Conservation (phyloP, 1,140 invertebrate genomes). For the Trichomalopsis sarcophagae region DNA sequence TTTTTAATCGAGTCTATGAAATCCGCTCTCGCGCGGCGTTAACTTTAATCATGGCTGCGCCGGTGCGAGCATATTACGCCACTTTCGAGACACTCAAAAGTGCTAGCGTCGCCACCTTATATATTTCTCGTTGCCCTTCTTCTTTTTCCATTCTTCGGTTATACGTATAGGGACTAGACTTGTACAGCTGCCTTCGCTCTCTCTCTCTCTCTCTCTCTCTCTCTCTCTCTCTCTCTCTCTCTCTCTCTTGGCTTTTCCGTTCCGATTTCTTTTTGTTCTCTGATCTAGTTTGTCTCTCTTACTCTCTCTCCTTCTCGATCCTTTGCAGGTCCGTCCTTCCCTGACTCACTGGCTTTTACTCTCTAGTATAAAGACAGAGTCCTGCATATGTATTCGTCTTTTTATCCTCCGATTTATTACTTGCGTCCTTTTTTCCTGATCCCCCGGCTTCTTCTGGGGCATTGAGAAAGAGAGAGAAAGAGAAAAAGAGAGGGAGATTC, state of each 20-base stretch:
- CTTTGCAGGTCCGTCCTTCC: neutral
- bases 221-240: constrained; percentile 6
- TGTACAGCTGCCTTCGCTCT: neutral
- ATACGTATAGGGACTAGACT: too few relatives aligned
- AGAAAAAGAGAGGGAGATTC: neutral
- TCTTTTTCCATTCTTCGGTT: neutral
- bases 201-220: constrained; percentile 1
- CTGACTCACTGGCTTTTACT: neutral
- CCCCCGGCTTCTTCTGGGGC: neutral
- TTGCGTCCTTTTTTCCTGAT: neutral
- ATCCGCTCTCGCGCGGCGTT: constrained; percentile 1
- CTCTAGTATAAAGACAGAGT: neutral
- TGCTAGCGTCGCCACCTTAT: constrained; percentile 15
- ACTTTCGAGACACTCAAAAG: constrained; percentile 40
- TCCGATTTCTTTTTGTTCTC: constrained; percentile 6
- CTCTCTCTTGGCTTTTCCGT: neutral
- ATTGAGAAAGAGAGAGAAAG: neutral
- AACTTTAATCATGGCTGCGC: constrained; percentile 48
- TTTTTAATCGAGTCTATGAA: constrained; percentile 22
- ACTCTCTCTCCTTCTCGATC: neutral
- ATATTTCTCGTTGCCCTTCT: neutral
- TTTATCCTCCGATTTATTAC: constrained; percentile 35
- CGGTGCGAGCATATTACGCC: constrained; percentile 33
- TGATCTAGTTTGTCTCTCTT: neutral
- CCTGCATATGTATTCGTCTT: constrained; percentile 32